Conservation (phyloP, 2,797 vertebrate species). For the Coregonus ussuriensis region DNA sequence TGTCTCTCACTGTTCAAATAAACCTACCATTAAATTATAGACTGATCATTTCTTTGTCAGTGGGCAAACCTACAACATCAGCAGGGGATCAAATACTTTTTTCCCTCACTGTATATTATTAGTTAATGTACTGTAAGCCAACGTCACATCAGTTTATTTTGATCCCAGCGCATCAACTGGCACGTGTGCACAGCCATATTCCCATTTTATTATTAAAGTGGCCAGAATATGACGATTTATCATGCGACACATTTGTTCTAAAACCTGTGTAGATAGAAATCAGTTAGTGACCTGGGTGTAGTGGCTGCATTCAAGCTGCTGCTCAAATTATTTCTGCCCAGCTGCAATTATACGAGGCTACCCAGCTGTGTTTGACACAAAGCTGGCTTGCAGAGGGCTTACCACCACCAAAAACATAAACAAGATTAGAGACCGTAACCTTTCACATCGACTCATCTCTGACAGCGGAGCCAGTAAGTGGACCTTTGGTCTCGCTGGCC, state of each 20-base stretch:
- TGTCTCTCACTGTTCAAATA: no score
- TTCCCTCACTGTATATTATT: not conserved
- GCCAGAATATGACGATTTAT: constrained; percentile 42
- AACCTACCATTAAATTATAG: no score
- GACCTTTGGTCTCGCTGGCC: constrained; percentile 37
- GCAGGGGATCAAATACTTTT: no score
- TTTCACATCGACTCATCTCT: constrained; percentile 37
- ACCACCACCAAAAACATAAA: constrained; percentile 70
- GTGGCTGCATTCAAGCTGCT: constrained; percentile 64
- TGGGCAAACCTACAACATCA: no score
- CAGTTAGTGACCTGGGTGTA: constrained; percentile 74
- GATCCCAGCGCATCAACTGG: not conserved
- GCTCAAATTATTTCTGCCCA: constrained; percentile 73
- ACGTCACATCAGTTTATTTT: not conserved
- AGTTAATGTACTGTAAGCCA: not conserved
- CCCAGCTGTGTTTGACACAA: constrained; percentile 75
- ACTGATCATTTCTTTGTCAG: no score
- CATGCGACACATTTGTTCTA: constrained; percentile 44
- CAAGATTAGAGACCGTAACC: constrained; percentile 65
- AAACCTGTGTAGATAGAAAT: constrained; percentile 56
- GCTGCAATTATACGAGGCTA: constrained; percentile 65
- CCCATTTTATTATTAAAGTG: constrained; percentile 1
- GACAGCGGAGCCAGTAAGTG: constrained; percentile 53
- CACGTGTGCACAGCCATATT: not conserved
- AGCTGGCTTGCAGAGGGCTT: constrained; percentile 59